Evolutionary conservation across 2,113 vertebrate species (phyloP), one percentile per base, ranked within the genome.

Genomic region (Apistogramma diplotaenia): DNA sequence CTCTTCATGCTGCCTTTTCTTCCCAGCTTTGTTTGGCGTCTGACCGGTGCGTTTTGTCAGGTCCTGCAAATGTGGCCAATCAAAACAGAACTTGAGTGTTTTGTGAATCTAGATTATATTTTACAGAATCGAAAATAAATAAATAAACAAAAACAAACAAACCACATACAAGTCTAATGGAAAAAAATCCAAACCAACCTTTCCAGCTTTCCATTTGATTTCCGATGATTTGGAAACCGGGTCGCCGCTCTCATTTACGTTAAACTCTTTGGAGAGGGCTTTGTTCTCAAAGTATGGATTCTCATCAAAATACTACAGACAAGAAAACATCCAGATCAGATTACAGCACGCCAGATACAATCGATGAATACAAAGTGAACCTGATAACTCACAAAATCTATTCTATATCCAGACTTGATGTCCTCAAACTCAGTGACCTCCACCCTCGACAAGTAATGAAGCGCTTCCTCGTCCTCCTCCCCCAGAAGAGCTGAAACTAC

Each of bases 391-490:
- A 99, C 98, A 97, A 99, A 99, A 97, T 99, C 97, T 99, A 99
- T 99, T 99, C 98, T 99, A 96, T 99, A 99, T 95, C 98, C 98
- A 87, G 98, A 99, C 95, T 99, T 99, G 94, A 99, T 99, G 88
- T 99, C 98, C 96, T 99, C 98, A 76, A 99, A 99, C 95, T 99
- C 98, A 67, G 97, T 99, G 95, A 99, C 97, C 89, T 99, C 98
- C 33, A 99, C 97, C 95, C 97, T 97, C 83, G 97, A 99, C 95
- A 99, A 95, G 95, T 98, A 99, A 94, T 99, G 98, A 95, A 99
- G 96, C 5, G 97, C 98, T 81, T 99, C 98, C 84, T 99, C 98
- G 21, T 99, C 98, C 77, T 99, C 98, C 85, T 99, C 98, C 79
- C 97, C 97, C 91, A 99, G 96, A 90, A 99, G 96, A 91, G 98